phyloP scores from a whole-genome alignment of 2,113 vertebrate genomes.

The Monopterus albus region DNA sequence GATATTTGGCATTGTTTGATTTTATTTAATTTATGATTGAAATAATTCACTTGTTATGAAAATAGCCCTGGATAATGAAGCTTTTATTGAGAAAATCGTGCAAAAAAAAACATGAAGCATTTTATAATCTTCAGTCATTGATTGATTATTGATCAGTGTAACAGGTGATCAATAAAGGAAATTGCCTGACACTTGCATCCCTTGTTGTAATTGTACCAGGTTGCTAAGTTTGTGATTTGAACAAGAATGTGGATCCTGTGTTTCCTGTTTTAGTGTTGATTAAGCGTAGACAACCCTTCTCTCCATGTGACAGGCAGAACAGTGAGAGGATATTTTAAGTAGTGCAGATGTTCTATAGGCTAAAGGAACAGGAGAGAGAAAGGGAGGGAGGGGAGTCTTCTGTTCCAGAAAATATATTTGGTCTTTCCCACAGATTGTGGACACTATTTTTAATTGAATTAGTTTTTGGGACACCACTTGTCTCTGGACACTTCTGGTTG shows the following conservation, averaged over 20 bases:
- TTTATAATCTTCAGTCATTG: constrained; percentile 13
- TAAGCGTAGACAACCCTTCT: constrained; percentile 2
- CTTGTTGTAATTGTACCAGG: constrained; percentile 37
- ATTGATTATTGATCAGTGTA: constrained; percentile 32
- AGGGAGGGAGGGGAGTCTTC: constrained; percentile 23
- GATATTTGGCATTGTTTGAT: background rate
- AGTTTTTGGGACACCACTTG: constrained; percentile 70
- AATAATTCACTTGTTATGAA: background rate
- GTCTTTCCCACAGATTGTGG: constrained; percentile 59
- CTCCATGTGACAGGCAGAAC: constrained; percentile 2
- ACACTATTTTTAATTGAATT: constrained; percentile 75
- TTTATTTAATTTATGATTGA: background rate
- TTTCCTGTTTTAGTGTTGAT: constrained; percentile 8
- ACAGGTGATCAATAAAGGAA: constrained; percentile 48
- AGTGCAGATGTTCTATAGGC: constrained; percentile 20
- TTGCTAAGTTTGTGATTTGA: no score
- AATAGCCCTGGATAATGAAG: background rate
- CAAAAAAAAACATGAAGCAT: constrained; percentile 30
- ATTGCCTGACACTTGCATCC: constrained; percentile 39
- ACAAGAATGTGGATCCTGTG: constrained; percentile 8
- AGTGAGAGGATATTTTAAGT: constrained; percentile 30
- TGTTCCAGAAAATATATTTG: constrained; percentile 57
- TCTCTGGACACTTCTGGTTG: constrained; percentile 56
- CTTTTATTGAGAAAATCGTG: background rate
- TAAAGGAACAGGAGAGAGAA: background rate